Percentiles rank a stretch among this genome's conserved stretches.
phyloP scores from a whole-genome alignment of 2,113 vertebrate genomes.

The Myotis davidii region DNA sequence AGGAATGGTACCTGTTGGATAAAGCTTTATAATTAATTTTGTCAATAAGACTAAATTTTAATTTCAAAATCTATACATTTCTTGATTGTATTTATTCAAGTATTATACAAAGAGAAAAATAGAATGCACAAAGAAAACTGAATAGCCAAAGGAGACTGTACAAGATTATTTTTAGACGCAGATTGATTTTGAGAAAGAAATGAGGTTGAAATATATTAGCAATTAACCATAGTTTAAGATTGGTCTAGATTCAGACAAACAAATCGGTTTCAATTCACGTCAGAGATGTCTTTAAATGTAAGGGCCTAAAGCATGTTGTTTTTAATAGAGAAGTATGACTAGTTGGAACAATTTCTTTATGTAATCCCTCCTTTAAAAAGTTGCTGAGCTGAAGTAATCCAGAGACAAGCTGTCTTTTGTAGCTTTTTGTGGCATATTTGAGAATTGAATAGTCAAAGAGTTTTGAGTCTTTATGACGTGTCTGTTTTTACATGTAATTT shows the following conservation, averaged over 20 bases:
- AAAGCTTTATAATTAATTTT: slow-evolving; percentile 29
- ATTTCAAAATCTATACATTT: slow-evolving; percentile 47
- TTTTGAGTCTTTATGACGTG: slow-evolving; percentile 10
- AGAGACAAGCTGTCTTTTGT: slow-evolving; percentile 54
- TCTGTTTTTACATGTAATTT: slow-evolving; percentile 59
- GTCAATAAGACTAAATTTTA: slow-evolving; percentile 23
- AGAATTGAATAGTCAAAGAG: slow-evolving; percentile 6
- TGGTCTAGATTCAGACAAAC: slow-evolving; percentile 34
- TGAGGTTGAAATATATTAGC: not conserved
- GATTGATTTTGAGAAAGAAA: slow-evolving; percentile 20
- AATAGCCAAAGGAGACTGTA: not conserved
- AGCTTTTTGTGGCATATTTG: slow-evolving; percentile 58
- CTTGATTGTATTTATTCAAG: slow-evolving; percentile 5
- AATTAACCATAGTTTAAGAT: slow-evolving; percentile 47
- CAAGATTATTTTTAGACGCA: slow-evolving; percentile 52
- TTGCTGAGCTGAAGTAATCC: slow-evolving; percentile 57
- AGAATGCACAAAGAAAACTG: not conserved
- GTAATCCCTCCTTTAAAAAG: slow-evolving; percentile 64
- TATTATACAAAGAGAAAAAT: not conserved
- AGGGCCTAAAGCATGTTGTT: slow-evolving; percentile 21
- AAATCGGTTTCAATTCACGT: slow-evolving; percentile 3
- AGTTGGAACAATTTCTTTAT: slow-evolving; percentile 63
- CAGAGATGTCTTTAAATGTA: not conserved
- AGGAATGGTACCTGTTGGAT: not conserved
- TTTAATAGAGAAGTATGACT: slow-evolving; percentile 45